Conservation (phyloP, 2,797 vertebrate species). For the Percopsis omiscomaycus region DNA sequence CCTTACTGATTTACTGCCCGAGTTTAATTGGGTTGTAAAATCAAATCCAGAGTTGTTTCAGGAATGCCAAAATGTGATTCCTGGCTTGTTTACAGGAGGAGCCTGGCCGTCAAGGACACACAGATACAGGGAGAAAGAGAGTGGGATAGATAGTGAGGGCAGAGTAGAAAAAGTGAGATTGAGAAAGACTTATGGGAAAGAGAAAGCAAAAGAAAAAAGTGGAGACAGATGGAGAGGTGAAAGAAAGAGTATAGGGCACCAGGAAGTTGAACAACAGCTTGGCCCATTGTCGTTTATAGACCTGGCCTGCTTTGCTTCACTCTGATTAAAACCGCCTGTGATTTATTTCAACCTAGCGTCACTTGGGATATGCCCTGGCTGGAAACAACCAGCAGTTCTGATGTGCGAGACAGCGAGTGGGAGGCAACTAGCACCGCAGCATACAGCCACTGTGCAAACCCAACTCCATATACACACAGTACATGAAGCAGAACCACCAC, state of each 20-base stretch:
- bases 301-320: conserved; percentile 51
- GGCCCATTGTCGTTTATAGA: conserved; percentile 49
- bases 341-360: conserved; percentile 54
- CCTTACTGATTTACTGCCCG: conserved; percentile 71
- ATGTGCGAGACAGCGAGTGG: conserved; percentile 35
- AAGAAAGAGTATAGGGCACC: conserved; percentile 19
- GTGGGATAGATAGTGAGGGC: conserved; percentile 52
- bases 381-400: conserved; percentile 32
- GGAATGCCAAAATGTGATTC: conserved; percentile 78
- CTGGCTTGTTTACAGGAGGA: conserved; percentile 74
- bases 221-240: conserved; percentile 30
- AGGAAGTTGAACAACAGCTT: conserved; percentile 51
- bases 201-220: conserved; percentile 33
- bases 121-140: conserved; percentile 40
- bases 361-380: conserved; percentile 21
- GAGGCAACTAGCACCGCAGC: conserved; percentile 23
- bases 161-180: conserved; percentile 25
- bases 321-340: conserved; percentile 67
- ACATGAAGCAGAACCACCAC: conserved; percentile 37
- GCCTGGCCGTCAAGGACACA: conserved; percentile 74
- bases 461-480: conserved; percentile 22
- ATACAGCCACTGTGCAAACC: conserved; percentile 30
- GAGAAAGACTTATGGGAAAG: conserved; percentile 46
- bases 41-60: conserved; percentile 77
- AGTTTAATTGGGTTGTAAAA: conserved; percentile 84